A percentile compares a stretch with the other conserved stretches of the same genome.
Conservation (phyloP, 2,113 vertebrate species). For the Rhipidura dahli region DNA sequence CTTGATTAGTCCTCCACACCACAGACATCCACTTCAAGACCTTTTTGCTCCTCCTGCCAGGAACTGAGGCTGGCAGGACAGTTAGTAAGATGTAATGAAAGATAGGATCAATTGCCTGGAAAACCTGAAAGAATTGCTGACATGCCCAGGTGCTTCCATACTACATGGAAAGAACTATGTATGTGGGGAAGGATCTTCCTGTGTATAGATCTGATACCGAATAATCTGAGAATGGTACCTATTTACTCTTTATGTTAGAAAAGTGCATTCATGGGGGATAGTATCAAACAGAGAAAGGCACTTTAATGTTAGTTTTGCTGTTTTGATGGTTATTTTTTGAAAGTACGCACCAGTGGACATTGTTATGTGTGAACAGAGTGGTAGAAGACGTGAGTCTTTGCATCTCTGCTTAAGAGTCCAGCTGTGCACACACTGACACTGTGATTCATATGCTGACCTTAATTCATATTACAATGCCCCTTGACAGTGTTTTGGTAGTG, state of each 20-base stretch:
- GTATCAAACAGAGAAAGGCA: not conserved
- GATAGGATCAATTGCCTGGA: not conserved
- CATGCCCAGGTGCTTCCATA: not conserved
- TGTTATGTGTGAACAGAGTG: not conserved
- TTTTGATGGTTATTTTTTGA: not conserved
- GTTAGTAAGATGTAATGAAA: not conserved
- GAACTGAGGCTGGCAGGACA: not conserved
- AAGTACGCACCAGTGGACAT: not conserved
- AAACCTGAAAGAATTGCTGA: not conserved
- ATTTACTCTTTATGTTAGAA: not conserved
- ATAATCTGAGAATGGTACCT: not conserved
- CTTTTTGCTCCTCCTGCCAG: not conserved
- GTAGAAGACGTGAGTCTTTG: not conserved
- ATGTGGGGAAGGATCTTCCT: not conserved
- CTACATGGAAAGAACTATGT: not conserved
- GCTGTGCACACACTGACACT: not conserved
- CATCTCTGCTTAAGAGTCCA: not conserved
- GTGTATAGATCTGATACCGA: not conserved
- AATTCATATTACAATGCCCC: conserved; percentile 29
- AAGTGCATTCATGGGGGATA: not conserved
- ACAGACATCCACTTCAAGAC: not conserved
- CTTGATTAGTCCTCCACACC: not conserved
- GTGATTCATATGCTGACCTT: conserved; percentile 31
- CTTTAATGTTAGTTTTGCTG: not conserved
- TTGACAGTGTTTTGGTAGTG: conserved; percentile 27